Conservation (phyloP, 2,113 vertebrate species). For the Propithecus coquereli region DNA sequence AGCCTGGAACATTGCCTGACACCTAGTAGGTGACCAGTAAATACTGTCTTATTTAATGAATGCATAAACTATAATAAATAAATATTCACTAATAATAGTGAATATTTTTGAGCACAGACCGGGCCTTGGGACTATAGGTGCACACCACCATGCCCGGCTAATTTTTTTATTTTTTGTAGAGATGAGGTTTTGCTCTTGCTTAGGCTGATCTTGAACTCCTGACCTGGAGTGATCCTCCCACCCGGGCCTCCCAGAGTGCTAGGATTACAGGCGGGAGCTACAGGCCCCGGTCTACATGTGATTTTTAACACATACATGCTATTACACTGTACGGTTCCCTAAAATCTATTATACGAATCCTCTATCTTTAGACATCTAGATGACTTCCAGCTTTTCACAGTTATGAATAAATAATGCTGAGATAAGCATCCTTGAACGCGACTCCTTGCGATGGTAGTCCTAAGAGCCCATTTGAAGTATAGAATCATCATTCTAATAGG, state of each 20-base stretch:
- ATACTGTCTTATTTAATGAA: neutral
- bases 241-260: too few species aligned
- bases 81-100: neutral
- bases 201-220: too few species aligned
- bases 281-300: too few species aligned
- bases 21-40: neutral
- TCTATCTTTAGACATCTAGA: neutral
- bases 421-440: neutral
- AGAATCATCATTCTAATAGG: neutral
- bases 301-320: neutral
- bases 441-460: neutral
- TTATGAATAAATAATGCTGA: neutral
- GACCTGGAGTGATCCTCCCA: too few species aligned
- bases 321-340: neutral
- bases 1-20: neutral
- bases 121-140: too few species aligned
- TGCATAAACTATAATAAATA: neutral
- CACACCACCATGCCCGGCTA: too few species aligned
- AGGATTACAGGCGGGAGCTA: too few species aligned
- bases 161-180: too few species aligned
- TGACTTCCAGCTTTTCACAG: neutral
- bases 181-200: too few species aligned
- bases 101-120: neutral
- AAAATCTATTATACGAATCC: neutral
- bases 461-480: neutral